Evolutionary conservation across 2,113 vertebrate genomes (phyloP), one percentile per base, ranked within the genome.

Genomic region (Menura novaehollandiae): DNA sequence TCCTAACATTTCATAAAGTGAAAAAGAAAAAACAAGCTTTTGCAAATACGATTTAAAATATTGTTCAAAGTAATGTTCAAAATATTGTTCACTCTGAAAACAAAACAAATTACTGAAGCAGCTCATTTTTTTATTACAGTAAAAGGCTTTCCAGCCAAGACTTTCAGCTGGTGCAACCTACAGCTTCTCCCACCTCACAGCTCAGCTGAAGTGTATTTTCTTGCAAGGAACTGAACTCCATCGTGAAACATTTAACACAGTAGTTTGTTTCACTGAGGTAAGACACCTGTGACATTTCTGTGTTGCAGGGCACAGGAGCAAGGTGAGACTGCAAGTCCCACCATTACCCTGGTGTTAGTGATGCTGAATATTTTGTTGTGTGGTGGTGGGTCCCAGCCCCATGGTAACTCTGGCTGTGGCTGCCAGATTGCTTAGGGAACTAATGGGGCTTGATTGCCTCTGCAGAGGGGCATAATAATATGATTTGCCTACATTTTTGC

Each of bases 291-390:
- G 83, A 46, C 46, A 23, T 60, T 30, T 63, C 52, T 81, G 27
- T 3, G 27, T 15, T 39, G 9, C 39, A 68, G 49, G 43, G 30
- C 35, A 43, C 24, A 59, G 77, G 27, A 81, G 33, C 60, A 53
- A 85, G 15, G 20, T 21, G 46, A 73, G 53, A 28, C 49, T 69
- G 32, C 49, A 27, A 17, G 49, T 21, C 28, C 28, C 33, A 52
- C 32, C 17, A 1, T 49, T 44, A 41, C 15, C n/a, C 43, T 21
- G 39, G 35, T 1, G 3, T 5, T 21, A 35, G 28, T 1, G 0
- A 26, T 15, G 28, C 20, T 67, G 73, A 58, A 16, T 63, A 18
- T 62, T 76, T 80, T 55, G 16, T 22, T 33, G 18, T 33, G n/a
- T 27, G 37, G 30, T 66, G 43, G 5, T 55, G 63, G 72, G 8